A percentile compares a stretch with the other conserved stretches of the same genome.
These are phyloP conservation scores for Sarcoramphus papa DNA, from an alignment of 2,797 vertebrate species.

Conservation along the genomic window DNA sequence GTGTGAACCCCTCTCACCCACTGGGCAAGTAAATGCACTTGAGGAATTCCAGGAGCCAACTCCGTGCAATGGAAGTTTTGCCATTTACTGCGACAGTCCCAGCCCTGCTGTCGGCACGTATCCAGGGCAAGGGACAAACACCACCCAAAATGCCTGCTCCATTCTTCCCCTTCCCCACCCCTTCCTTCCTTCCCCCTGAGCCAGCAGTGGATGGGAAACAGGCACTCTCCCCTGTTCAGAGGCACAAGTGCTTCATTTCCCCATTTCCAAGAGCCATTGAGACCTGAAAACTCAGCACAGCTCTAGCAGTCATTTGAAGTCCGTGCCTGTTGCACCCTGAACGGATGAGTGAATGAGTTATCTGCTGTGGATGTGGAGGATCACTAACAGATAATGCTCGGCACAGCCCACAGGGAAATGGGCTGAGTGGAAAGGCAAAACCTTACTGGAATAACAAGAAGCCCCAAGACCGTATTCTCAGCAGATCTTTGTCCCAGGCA, in stretches of 20 bases:
- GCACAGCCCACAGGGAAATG: not conserved
- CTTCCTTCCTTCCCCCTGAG: not conserved
- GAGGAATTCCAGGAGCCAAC: slow-evolving; percentile 9
- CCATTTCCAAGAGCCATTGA: not conserved
- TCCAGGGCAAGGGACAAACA: not conserved
- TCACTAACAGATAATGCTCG: not conserved
- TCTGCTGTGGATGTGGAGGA: not conserved
- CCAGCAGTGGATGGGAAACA: not conserved
- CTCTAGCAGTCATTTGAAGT: not conserved
- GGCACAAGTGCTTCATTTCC: not conserved
- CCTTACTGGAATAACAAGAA: not conserved
- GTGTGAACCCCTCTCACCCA: slow-evolving; percentile 21
- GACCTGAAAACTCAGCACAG: not conserved
- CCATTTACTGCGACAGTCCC: not conserved
- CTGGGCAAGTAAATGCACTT: not conserved
- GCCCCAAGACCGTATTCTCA: not conserved
- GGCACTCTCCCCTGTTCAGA: not conserved
- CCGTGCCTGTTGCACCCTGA: not conserved
- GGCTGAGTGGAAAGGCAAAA: not conserved
- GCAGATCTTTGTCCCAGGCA: slow-evolving; percentile 3
- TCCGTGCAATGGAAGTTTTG: not conserved
- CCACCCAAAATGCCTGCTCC: not conserved
- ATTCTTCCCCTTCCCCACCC: not conserved
- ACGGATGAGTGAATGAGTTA: not conserved
- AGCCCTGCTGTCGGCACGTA: not conserved